These are phyloP conservation scores for Tenebrosternarchus preto DNA, from an alignment of 2,113 vertebrate genomes.

Conservation along the genomic window DNA sequence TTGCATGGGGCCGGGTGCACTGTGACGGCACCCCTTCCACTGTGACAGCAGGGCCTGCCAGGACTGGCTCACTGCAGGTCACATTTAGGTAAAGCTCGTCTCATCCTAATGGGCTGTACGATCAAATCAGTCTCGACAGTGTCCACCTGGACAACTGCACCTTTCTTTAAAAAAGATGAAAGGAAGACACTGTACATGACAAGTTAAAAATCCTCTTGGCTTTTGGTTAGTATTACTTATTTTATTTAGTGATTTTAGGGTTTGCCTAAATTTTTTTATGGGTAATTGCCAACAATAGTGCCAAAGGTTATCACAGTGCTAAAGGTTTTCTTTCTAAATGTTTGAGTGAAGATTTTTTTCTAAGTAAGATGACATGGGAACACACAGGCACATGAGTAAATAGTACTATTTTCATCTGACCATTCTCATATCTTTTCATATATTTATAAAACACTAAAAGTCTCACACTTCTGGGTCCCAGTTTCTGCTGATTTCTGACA, in stretches of 20 bases:
- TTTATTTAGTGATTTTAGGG: background rate
- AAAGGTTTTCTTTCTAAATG: no score
- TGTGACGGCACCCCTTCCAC: constrained; percentile 69
- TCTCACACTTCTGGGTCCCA: background rate
- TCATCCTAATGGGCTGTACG: constrained; percentile 80
- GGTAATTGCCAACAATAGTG: background rate
- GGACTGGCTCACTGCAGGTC: constrained; percentile 79
- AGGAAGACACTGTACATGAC: constrained; percentile 53
- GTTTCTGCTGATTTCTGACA: background rate
- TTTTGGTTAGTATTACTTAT: constrained; percentile 40
- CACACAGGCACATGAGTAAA: background rate
- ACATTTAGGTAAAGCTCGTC: constrained; percentile 77
- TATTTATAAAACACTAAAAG: constrained; percentile 12
- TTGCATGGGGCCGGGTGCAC: constrained; percentile 63
- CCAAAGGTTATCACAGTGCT: constrained; percentile 23
- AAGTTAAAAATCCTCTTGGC: constrained; percentile 34
- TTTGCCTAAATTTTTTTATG: constrained; percentile 7
- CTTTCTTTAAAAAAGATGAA: constrained; percentile 59
- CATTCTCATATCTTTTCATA: constrained; percentile 13
- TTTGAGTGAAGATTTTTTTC: constrained; percentile 3
- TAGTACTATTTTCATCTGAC: constrained; percentile 18
- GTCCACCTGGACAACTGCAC: constrained; percentile 70
- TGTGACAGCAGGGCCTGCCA: constrained; percentile 79
- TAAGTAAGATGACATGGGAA: no score
- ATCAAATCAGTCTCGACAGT: constrained; percentile 79